phyloP scores from a whole-genome alignment of 37 sponge, comb jelly and placozoan species.

The Hexactinellida sp. region DNA sequence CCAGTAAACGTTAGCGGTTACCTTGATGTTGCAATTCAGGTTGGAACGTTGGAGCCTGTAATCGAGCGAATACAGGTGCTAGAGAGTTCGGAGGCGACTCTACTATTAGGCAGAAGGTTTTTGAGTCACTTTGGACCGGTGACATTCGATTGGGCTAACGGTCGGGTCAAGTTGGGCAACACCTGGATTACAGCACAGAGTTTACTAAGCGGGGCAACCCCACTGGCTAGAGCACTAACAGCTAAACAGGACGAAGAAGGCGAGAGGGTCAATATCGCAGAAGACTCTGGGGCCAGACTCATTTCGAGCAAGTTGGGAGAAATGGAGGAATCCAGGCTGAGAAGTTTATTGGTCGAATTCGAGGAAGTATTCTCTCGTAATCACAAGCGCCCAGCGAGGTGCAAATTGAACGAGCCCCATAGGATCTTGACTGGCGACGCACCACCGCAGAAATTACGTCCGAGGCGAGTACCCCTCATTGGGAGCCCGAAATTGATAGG shows the following conservation, averaged over 20 bases:
- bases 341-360: neutral
- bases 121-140: neutral
- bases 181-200: neutral
- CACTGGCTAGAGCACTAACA: slow-evolving; percentile 16
- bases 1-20: neutral
- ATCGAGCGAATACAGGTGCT: neutral
- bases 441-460: neutral
- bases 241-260: neutral
- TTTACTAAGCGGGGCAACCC: neutral
- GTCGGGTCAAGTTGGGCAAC: neutral
- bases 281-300: neutral
- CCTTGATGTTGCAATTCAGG: neutral
- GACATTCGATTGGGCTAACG: slow-evolving; percentile 3
- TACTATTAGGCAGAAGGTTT: slow-evolving; percentile 10
- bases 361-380: neutral
- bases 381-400: neutral
- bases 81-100: neutral
- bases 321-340: slow-evolving; percentile 4
- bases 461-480: neutral
- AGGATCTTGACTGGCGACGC: neutral
- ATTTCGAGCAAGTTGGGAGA: slow-evolving; percentile 13
- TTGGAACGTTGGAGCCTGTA: neutral
- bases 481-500: neutral
- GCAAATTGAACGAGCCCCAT: neutral
- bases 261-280: neutral